Evolutionary conservation across 2,888 invertebrate species (phyloP).

Genomic region (Polyommatus iphigenia): DNA sequence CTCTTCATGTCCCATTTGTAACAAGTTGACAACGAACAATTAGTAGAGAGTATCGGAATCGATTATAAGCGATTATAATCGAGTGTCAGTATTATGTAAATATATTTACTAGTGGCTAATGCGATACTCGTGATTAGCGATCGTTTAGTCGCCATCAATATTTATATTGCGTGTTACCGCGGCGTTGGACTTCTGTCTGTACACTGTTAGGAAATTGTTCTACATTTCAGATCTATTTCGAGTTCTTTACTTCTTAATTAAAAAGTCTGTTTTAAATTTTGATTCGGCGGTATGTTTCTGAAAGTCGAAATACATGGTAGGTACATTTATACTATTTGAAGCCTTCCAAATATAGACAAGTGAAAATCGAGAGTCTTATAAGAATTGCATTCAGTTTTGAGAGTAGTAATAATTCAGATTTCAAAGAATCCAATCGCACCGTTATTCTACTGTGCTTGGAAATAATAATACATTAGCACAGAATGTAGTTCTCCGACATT

Average conservation of each 20-base stretch:
- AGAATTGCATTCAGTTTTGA: too few species aligned
- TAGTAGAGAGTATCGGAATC: neutral
- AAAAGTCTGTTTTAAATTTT: neutral
- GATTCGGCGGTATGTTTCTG: neutral
- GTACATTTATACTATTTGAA: too few species aligned
- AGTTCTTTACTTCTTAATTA: neutral
- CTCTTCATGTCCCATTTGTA: neutral
- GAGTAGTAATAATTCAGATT: too few species aligned
- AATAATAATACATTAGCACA: too few species aligned
- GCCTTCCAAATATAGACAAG: neutral
- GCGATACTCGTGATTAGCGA: constrained; percentile 66
- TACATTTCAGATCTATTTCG: neutral
- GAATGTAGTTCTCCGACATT: too few species aligned
- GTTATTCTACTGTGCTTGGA: too few species aligned
- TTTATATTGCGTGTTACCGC: constrained; percentile 66
- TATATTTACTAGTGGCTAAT: constrained; percentile 42
- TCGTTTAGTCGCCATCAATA: constrained; percentile 72
- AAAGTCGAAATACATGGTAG: neutral
- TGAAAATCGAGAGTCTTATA: too few species aligned
- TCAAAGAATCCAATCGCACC: too few species aligned
- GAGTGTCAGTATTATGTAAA: neutral
- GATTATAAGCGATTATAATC: neutral
- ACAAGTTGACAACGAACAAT: neutral
- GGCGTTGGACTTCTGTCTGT: constrained; percentile 47
- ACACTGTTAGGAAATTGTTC: constrained; percentile 5